These are phyloP conservation scores for Argya squamiceps DNA, from an alignment of 2,797 vertebrate genomes.

Conservation along the genomic window DNA sequence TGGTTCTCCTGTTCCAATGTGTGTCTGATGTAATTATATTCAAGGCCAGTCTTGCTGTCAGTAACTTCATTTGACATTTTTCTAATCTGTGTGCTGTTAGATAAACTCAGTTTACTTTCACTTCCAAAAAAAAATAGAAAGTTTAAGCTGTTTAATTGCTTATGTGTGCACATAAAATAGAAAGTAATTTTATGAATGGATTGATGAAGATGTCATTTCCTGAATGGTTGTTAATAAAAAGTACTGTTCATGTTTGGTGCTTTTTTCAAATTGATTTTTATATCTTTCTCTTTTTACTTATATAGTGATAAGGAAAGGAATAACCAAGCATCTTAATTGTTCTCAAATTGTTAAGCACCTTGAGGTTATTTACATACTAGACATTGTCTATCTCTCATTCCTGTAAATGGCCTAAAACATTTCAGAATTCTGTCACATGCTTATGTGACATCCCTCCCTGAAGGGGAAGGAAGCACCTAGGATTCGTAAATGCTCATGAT, in stretches of 20 bases:
- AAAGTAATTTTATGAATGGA: background rate
- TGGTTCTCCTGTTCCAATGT: background rate
- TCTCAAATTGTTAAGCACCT: background rate
- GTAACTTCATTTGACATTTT: background rate
- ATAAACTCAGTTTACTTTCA: background rate
- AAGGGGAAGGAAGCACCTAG: rapidly evolving
- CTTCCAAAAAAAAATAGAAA: background rate
- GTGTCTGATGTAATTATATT: background rate
- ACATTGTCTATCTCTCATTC: background rate
- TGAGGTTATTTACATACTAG: background rate
- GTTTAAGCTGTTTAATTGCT: background rate
- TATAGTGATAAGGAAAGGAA: background rate
- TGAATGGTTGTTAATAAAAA: background rate
- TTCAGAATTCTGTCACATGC: background rate
- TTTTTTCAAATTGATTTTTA: background rate
- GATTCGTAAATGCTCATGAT: rapidly evolving
- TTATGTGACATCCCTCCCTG: background rate
- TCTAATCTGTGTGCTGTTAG: background rate
- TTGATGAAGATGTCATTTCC: background rate
- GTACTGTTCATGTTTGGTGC: rapidly evolving
- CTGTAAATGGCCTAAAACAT: background rate
- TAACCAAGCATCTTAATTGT: background rate
- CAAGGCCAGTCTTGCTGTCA: background rate
- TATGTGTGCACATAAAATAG: background rate
- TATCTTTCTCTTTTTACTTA: background rate